A percentile compares a stretch with the other conserved stretches of the same genome.
phyloP scores from a whole-genome alignment of 2,113 vertebrate species.

The Triplophysa tibetana region DNA sequence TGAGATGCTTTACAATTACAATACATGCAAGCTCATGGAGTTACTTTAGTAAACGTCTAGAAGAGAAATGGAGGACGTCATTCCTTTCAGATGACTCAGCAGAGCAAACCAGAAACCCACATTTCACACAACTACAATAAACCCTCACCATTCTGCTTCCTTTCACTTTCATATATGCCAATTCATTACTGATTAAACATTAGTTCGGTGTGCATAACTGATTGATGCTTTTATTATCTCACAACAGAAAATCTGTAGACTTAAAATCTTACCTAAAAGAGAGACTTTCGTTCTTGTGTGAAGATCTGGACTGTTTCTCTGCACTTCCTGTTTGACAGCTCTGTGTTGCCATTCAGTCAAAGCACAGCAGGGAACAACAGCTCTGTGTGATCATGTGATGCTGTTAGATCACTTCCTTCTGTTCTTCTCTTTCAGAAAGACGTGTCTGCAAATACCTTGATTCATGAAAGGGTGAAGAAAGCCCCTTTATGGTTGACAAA shows the following conservation, averaged over 20 bases:
- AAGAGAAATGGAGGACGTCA: conserved; percentile 18
- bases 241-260: neutral
- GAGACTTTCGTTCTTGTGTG: neutral
- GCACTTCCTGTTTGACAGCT: conserved; percentile 46
- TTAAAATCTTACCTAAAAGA: conserved; percentile 35
- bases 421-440: neutral
- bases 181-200: neutral
- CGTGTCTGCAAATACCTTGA: neutral
- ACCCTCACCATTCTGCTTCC: neutral
- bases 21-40: neutral
- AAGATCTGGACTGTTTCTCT: neutral
- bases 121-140: neutral
- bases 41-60: neutral
- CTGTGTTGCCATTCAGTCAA: neutral
- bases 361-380: neutral
- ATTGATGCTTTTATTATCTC: too few relatives aligned
- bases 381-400: conserved; percentile 12
- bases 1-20: neutral
- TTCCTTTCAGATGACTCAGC: conserved; percentile 43
- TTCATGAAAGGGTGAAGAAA: neutral
- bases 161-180: neutral
- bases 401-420: neutral
- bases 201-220: neutral
- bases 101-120: conserved; percentile 31
- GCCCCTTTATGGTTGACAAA: neutral